Percentiles rank a stretch among this genome's conserved stretches.
Evolutionary conservation across 2,888 invertebrate species (phyloP).

Genomic region (Apodemia duryi): DNA sequence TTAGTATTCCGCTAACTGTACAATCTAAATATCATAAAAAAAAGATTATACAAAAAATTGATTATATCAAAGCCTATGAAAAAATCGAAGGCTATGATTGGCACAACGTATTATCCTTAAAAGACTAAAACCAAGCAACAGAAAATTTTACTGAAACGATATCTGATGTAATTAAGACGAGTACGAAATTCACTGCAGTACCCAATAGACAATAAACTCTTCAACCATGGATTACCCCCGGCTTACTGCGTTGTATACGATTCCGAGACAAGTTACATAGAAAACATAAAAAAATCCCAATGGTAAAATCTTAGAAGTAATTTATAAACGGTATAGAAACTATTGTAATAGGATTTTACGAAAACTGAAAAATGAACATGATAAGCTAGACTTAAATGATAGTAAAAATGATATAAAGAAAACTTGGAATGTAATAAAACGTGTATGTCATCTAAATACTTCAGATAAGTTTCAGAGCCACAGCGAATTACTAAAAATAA

Average conservation of each 20-base stretch:
- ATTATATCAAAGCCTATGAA: slow-evolving; percentile 3
- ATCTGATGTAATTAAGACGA: slow-evolving; percentile 8
- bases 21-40: background rate
- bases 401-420: background rate
- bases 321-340: background rate
- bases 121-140: slow-evolving; percentile 9
- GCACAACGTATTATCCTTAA: background rate
- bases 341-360: background rate
- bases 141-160: slow-evolving; percentile 5
- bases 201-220: background rate
- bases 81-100: background rate
- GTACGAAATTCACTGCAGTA: background rate
- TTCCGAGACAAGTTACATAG: background rate
- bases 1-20: background rate
- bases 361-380: background rate
- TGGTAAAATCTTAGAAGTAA: background rate
- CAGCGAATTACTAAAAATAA: background rate
- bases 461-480: background rate
- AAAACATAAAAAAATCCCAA: slow-evolving; percentile 1
- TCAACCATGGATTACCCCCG: slow-evolving; percentile 8
- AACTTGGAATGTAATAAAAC: background rate
- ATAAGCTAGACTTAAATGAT: background rate
- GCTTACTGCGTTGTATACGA: background rate
- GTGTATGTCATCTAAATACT: background rate
- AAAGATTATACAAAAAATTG: background rate